phyloP scores from a whole-genome alignment of 2,797 vertebrate species.

The Typhlichthys eigenmanni region DNA sequence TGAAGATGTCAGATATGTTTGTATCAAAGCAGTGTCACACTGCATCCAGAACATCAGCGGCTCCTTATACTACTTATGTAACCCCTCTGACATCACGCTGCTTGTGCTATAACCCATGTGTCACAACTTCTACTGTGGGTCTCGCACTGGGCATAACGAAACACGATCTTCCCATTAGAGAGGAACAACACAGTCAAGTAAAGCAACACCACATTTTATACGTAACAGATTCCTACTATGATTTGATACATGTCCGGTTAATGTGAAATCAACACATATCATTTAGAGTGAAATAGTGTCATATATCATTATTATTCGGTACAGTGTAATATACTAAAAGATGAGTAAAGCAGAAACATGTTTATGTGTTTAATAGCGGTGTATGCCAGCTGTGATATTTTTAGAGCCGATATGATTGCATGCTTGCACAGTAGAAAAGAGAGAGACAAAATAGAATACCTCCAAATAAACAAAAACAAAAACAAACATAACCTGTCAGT shows the following conservation, averaged over 20 bases:
- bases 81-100: constrained; percentile 73
- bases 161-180: background rate
- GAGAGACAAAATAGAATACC: constrained; percentile 4
- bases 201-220: background rate
- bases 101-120: constrained; percentile 67
- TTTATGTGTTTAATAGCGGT: background rate
- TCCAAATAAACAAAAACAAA: background rate
- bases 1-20: constrained; percentile 23
- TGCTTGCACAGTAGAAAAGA: constrained; percentile 8
- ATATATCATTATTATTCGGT: background rate
- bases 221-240: background rate
- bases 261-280: too few species aligned
- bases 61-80: constrained; percentile 71
- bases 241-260: too few species aligned
- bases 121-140: constrained; percentile 54
- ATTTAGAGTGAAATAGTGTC: too few species aligned
- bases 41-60: constrained; percentile 63
- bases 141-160: constrained; percentile 32
- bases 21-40: constrained; percentile 37
- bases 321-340: too few species aligned
- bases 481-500: constrained; percentile 13
- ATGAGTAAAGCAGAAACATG: too few species aligned
- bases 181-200: constrained; percentile 7
- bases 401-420: constrained; percentile 26
- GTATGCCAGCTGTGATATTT: constrained; percentile 28